Base-by-base conservation (phyloP, 1,140 invertebrate species). In the Cherax destructor region DNA sequence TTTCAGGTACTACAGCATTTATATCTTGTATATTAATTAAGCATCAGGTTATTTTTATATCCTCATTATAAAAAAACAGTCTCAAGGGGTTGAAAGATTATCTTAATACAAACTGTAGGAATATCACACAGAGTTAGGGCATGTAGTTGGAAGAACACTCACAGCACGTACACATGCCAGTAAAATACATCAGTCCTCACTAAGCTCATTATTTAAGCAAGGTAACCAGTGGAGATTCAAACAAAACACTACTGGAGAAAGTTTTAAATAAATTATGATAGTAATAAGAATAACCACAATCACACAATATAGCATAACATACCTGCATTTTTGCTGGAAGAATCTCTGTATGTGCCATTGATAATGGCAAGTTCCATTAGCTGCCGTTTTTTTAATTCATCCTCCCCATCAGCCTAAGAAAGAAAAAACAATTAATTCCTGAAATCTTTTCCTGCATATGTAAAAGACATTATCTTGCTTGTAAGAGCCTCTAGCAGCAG, bases 341-440 rank as follows among this genome's bases (percentile, higher is more conserved):
- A 98, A 95, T 99, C 99, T 95, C 99, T 97, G 95, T 99, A 99
- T 61, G 99, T 99, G 94, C 99, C 99, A 94, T 99, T 99, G 94
- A 99, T 99, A 93, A 99, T 99, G 93, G 99, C 99, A 94, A 99
- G 96, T 95, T 99, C 99, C 99, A 99, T 99, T 83, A 99, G 96
- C 95, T 99, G 99, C 94, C 99, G 97, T 95, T 99, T 99, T 96
- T 99, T 99, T 93, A 99, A 95, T 95, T 99, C 99, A 96, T 99
- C 99, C 96, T 99, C 99, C 83, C 99, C 99, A 95, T 99, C 99
- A 91, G 98, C 98, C 98, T 99, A 97, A n/a, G 24, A 56, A 61
- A 21, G 30, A 41, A 41, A 41, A 41, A 41, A 41, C n/a, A 41
- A 41, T 41, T 41, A 41, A 41, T 41, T 41, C 30, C 30, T 41